phyloP scores from a whole-genome alignment of 2,888 invertebrate genomes.

The Parasteatoda lunata region DNA sequence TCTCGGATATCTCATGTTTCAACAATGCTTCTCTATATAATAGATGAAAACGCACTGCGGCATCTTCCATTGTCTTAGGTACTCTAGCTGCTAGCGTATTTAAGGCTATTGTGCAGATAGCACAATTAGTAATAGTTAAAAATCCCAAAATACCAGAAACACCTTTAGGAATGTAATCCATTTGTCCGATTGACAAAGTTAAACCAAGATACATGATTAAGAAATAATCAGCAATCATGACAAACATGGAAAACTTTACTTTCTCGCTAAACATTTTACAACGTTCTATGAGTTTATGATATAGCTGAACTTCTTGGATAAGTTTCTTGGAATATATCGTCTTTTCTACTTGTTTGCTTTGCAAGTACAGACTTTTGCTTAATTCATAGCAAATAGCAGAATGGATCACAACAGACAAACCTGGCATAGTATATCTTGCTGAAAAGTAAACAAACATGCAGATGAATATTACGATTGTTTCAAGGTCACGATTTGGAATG shows the following conservation, averaged over 20 bases:
- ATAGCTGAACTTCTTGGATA: not conserved
- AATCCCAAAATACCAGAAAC: too few relatives aligned
- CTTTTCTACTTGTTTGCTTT: constrained; percentile 3
- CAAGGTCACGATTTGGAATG: not conserved
- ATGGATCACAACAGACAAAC: not conserved
- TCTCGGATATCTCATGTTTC: not conserved
- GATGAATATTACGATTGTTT: not conserved
- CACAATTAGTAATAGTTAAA: not conserved
- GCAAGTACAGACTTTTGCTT: not conserved
- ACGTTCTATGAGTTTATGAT: not conserved
- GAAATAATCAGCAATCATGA: constrained; percentile 8
- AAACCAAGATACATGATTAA: constrained; percentile 6
- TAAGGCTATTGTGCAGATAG: not conserved
- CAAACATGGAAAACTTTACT: not conserved
- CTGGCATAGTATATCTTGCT: not conserved
- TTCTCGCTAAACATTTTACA: constrained; percentile 7
- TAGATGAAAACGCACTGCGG: not conserved
- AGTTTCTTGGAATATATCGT: not conserved
- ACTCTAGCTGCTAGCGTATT: not conserved
- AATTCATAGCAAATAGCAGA: not conserved
- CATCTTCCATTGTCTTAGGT: not conserved
- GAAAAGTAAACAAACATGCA: not conserved
- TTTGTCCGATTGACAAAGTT: not conserved
- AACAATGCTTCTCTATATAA: not conserved
- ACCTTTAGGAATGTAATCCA: not conserved